These are phyloP conservation scores for Beroe ovata DNA, from an alignment of 37 sponge, comb jelly and placozoan genomes.

Conservation along the genomic window DNA sequence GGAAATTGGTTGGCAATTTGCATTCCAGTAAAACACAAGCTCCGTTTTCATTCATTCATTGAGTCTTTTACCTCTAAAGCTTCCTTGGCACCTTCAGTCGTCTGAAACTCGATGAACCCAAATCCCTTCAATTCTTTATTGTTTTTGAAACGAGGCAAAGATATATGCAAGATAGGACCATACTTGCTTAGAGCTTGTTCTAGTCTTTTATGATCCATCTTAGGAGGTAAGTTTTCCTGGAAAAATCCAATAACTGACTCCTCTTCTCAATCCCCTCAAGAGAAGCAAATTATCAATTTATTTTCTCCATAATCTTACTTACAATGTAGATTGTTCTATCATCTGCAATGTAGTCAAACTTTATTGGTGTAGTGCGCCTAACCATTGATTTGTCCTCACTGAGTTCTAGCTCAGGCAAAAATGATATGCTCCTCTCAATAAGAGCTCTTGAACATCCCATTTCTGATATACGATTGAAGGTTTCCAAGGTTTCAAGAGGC, in stretches of 20 bases:
- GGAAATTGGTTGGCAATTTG: no score
- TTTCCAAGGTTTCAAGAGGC: neutral
- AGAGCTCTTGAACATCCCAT: constrained; percentile 12
- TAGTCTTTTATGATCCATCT: constrained; percentile 61
- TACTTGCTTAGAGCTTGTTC: constrained; percentile 62
- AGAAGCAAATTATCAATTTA: no score
- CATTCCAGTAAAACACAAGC: no score
- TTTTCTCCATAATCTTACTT: neutral
- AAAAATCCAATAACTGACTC: neutral
- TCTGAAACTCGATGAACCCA: constrained; percentile 32
- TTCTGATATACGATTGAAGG: constrained; percentile 10
- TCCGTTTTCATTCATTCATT: no score
- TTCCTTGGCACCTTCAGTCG: neutral
- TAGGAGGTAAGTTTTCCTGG: constrained; percentile 41
- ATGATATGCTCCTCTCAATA: constrained; percentile 18
- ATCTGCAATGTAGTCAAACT: constrained; percentile 17
- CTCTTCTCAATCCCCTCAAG: neutral
- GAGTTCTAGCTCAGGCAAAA: constrained; percentile 20
- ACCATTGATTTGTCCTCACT: neutral
- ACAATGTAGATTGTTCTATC: constrained; percentile 59
- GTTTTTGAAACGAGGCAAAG: constrained; percentile 54
- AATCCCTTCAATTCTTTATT: constrained; percentile 57
- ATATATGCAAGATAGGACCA: constrained; percentile 18
- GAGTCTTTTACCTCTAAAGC: constrained; percentile 46
- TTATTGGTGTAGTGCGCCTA: constrained; percentile 21